Evolutionary conservation across 2,888 invertebrate species (phyloP).

Genomic region (Lottia scabra): DNA sequence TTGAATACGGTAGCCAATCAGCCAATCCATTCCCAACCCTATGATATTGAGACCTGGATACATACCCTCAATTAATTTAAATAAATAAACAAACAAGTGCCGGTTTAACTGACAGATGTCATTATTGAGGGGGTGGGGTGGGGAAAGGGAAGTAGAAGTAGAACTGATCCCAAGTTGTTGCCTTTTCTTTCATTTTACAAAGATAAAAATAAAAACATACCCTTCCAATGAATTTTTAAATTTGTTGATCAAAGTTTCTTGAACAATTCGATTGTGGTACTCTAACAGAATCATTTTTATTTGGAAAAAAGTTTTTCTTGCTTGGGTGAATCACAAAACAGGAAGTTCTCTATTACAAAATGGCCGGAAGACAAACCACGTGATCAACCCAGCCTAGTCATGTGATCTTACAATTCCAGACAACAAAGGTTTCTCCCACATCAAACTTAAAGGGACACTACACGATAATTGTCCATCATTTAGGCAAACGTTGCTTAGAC

Average conservation of each 20-base stretch:
- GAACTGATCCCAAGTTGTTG: background rate
- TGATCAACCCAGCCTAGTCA: background rate
- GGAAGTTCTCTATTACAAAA: background rate
- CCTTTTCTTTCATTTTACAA: too few species aligned
- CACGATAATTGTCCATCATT: too few species aligned
- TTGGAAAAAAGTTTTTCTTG: background rate
- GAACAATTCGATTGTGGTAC: constrained; percentile 98
- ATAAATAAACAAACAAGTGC: too few species aligned
- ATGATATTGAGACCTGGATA: too few species aligned
- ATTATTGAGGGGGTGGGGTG: background rate
- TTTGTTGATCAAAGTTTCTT: constrained; percentile 95
- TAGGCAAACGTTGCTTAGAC: too few species aligned
- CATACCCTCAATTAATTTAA: too few species aligned
- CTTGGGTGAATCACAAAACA: background rate
- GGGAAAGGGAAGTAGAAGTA: too few species aligned
- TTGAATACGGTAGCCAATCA: too few species aligned
- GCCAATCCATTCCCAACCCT: too few species aligned
- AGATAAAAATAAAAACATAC: constrained; percentile 76
- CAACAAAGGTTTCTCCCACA: too few species aligned
- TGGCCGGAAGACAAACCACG: background rate
- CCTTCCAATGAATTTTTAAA: constrained; percentile 96
- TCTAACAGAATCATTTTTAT: constrained; percentile 78
- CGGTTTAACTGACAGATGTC: background rate
- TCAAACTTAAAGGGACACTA: too few species aligned
- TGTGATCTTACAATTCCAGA: background rate